A percentile compares a stretch with the other conserved stretches of the same genome.
Evolutionary conservation across 1,140 invertebrate genomes (phyloP).

Genomic region (Drosophila eugracilis): DNA sequence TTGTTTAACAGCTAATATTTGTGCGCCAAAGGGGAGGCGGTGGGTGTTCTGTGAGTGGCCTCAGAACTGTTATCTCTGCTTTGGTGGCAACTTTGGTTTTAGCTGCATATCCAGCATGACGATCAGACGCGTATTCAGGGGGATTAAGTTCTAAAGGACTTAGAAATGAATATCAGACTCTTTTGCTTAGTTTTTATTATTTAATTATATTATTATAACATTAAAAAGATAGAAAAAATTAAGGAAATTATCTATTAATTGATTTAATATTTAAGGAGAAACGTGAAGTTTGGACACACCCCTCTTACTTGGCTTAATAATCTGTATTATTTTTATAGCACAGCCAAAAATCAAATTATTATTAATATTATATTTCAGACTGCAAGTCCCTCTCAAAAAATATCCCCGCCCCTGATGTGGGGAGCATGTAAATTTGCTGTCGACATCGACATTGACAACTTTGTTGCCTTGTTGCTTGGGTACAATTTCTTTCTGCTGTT

Average conservation of each 20-base stretch:
- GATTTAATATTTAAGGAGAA: no score
- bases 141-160: not conserved
- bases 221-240: no score
- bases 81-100: conserved; percentile 7
- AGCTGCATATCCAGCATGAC: not conserved
- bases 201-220: no score
- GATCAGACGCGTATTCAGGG: not conserved
- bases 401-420: not conserved
- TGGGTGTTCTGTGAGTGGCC: conserved; percentile 1
- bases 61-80: conserved; percentile 39
- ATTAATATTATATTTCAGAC: no score
- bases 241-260: no score
- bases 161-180: no score
- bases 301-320: no score
- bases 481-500: conserved; percentile 71
- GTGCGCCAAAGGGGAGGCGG: not conserved
- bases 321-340: no score
- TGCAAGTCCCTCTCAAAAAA: no score
- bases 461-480: conserved; percentile 57
- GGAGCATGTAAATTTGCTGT: conserved; percentile 26
- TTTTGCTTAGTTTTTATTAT: no score
- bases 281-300: no score
- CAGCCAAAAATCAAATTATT: no score
- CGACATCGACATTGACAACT: conserved; percentile 60
- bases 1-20: conserved; percentile 67